These are phyloP conservation scores for Yoshiicerus persimilis DNA, from an alignment of 1,140 invertebrate genomes.

Conservation along the genomic window DNA sequence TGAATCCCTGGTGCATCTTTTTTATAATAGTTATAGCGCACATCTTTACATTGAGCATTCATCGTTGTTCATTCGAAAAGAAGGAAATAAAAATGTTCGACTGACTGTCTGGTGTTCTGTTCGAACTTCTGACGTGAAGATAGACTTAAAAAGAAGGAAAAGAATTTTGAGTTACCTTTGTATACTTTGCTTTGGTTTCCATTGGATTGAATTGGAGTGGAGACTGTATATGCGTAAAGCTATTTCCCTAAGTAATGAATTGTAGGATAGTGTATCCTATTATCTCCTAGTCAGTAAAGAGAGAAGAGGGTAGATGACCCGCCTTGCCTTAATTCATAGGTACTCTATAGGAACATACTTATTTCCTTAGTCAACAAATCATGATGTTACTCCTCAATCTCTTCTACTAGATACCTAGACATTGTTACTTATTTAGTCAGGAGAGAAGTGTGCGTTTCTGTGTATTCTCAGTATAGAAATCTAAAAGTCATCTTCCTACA, in stretches of 20 bases:
- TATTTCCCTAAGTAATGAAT: background rate
- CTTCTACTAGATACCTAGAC: background rate
- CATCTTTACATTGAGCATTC: background rate
- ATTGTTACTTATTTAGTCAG: background rate
- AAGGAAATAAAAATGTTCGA: background rate
- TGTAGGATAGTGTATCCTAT: background rate
- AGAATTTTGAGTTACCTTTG: background rate
- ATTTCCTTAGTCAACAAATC: background rate
- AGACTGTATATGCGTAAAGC: background rate
- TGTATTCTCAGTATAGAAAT: background rate
- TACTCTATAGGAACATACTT: background rate
- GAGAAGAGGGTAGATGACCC: conserved; percentile 13
- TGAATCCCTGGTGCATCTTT: background rate
- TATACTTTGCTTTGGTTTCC: background rate
- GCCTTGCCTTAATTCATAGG: background rate
- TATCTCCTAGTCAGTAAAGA: background rate
- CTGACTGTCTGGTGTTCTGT: background rate
- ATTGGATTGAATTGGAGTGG: background rate
- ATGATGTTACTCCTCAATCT: background rate
- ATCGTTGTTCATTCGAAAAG: background rate
- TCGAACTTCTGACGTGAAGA: background rate
- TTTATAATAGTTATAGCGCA: background rate
- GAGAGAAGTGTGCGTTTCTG: background rate
- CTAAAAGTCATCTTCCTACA: conserved; percentile 5
- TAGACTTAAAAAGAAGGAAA: background rate